phyloP scores from a whole-genome alignment of 2,113 vertebrate genomes.

The human region DNA sequence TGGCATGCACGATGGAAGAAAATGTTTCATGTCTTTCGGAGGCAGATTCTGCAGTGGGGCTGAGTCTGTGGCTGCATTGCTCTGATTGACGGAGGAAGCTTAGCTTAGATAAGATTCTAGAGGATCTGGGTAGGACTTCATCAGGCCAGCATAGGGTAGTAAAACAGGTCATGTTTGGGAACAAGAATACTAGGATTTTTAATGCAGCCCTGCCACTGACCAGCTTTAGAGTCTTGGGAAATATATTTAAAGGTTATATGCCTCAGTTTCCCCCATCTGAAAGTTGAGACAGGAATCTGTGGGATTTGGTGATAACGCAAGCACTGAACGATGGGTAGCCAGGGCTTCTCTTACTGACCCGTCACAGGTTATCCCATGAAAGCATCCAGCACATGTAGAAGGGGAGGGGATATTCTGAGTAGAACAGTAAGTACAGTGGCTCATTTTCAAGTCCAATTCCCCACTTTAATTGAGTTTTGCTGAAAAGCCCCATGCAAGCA shows the following conservation, averaged over 20 bases:
- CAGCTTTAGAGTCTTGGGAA: not conserved
- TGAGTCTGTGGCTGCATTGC: not conserved
- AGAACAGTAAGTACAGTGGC: not conserved
- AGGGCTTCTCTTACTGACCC: not conserved
- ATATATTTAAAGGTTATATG: rapidly evolving
- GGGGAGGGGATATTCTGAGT: not conserved
- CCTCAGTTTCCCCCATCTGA: not conserved
- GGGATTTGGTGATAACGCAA: not conserved
- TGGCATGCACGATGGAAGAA: rapidly evolving
- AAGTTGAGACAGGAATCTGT: not conserved
- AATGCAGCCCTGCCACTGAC: not conserved
- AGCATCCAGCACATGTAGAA: rapidly evolving
- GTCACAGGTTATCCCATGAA: too few relatives aligned
- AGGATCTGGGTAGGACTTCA: not conserved
- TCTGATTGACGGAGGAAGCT: not conserved
- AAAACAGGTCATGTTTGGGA: not conserved
- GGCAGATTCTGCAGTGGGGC: not conserved
- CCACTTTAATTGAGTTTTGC: slow-evolving; percentile 70
- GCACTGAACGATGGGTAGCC: rapidly evolving
- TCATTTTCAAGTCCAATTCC: slow-evolving; percentile 70
- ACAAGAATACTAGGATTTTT: not conserved
- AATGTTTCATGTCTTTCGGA: rapidly evolving
- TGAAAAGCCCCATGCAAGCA: slow-evolving; percentile 66
- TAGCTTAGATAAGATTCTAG: not conserved
- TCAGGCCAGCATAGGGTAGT: not conserved